Percentiles rank a stretch among this genome's conserved stretches.
These are phyloP conservation scores for Willowsia nigromaculata DNA, from an alignment of 2,888 invertebrate species.

Conservation along the genomic window DNA sequence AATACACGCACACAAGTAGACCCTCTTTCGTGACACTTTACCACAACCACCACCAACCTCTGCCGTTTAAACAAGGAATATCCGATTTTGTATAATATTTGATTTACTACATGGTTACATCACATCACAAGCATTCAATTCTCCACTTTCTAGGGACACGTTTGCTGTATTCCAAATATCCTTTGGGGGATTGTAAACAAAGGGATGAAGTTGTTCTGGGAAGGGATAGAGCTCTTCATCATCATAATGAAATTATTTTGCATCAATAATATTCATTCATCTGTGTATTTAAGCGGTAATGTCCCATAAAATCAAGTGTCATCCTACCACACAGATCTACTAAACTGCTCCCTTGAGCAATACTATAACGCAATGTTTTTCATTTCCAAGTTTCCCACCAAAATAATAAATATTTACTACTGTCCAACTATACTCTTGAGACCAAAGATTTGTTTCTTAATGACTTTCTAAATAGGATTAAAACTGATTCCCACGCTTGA, in stretches of 20 bases:
- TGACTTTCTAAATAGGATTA: constrained; percentile 60
- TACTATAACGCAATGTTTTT: too few species aligned
- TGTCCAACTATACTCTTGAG: constrained; percentile 41
- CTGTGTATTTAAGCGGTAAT: constrained; percentile 33
- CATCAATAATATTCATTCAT: constrained; percentile 19
- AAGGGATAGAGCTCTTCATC: background rate
- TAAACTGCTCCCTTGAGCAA: constrained; percentile 53
- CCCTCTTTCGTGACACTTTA: constrained; percentile 43
- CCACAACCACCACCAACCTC: constrained; percentile 8
- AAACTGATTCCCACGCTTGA: constrained; percentile 56
- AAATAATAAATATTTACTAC: background rate
- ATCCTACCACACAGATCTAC: background rate
- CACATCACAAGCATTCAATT: background rate
- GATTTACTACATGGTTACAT: background rate
- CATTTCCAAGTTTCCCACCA: background rate
- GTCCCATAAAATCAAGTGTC: constrained; percentile 30
- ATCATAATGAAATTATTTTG: constrained; percentile 43
- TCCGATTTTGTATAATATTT: constrained; percentile 31
- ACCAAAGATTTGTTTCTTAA: constrained; percentile 43
- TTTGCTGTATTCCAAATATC: background rate
- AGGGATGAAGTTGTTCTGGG: background rate
- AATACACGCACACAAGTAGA: background rate
- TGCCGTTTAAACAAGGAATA: background rate
- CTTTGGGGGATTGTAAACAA: constrained; percentile 43
- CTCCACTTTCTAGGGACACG: background rate